Base-by-base conservation (phyloP, 2,888 invertebrate genomes). In the Pemphredon lugubris region DNA sequence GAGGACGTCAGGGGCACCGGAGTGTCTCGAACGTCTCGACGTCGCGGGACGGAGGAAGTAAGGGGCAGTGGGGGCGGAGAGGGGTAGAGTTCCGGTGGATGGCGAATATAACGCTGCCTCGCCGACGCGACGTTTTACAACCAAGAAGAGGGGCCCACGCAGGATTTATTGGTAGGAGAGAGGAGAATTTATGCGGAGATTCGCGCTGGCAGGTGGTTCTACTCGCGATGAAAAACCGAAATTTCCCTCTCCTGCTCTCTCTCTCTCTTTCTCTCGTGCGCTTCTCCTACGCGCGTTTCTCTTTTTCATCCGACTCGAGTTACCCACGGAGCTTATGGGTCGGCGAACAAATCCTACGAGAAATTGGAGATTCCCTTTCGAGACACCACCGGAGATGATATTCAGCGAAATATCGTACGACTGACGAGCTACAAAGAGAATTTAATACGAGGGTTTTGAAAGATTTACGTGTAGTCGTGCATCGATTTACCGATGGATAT, bases 131-230 rank as follows among this genome's bases (percentile, higher is more conserved):
- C 83, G 82, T 83, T 84, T 83, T 86, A 84, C 83, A 86, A 83
- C 82, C 82, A 50, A 79, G 77, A 68, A 68, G 61, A 61, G 73
- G 64, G 63, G 51, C 34, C 26, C 60, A 65, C 44, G 60, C 54
- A 83, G 83, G 85, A 87, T 88, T 87, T 88, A 87, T 86, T 83
- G 85, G 84, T 79, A 66, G 74, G 78, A 72, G 83, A 74, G 75
- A 47, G 77, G 75, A 84, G 81, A 80, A 83, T 84, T 84, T 84
- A 84, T 83, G 82, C 81, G 79, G 66, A 82, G 83, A 84, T 84
- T 78, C 79, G 74, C 76, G 79, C 80, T 82, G 82, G 78, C 82
- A 84, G 81, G 81, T 84, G 81, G 74, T 81, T 83, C 73, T 66
- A 71, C 66, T 18, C 50, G 71, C 65, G 57, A 74, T 77, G 55